These are phyloP conservation scores for Gymnopithys bicolor DNA, from an alignment of 2,797 vertebrate genomes.

Conservation along the genomic window DNA sequence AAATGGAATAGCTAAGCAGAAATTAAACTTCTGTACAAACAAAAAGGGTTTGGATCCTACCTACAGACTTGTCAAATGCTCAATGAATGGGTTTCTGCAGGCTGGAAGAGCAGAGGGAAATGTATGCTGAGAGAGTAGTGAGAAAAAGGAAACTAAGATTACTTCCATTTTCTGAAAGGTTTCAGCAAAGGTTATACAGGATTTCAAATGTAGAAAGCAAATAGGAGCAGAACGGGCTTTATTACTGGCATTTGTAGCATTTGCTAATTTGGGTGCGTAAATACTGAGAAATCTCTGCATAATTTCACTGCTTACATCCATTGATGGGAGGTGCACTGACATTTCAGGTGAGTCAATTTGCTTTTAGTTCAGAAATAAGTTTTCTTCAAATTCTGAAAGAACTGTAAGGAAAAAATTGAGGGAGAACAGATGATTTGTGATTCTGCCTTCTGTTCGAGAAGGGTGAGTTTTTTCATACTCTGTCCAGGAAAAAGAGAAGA, in stretches of 20 bases:
- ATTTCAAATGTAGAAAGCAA: conserved; percentile 15
- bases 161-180: conserved; percentile 8
- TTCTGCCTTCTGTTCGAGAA: neutral
- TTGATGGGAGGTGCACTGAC: neutral
- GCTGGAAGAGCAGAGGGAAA: neutral
- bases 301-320: conserved; percentile 18
- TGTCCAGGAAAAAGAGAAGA: neutral
- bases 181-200: conserved; percentile 43
- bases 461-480: neutral
- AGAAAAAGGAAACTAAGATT: neutral
- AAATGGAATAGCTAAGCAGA: neutral
- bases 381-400: neutral
- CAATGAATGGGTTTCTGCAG: neutral
- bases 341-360: conserved; percentile 11
- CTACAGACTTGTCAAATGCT: neutral
- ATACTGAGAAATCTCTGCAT: neutral
- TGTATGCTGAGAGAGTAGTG: neutral
- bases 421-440: neutral
- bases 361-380: neutral
- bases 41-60: neutral
- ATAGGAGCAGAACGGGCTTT: neutral
- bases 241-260: conserved; percentile 28
- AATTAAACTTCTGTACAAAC: neutral
- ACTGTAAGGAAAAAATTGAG: neutral
- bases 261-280: conserved; percentile 4